Evolutionary conservation across 2,888 invertebrate genomes (phyloP).

Genomic region (Teleiodes luculella): DNA sequence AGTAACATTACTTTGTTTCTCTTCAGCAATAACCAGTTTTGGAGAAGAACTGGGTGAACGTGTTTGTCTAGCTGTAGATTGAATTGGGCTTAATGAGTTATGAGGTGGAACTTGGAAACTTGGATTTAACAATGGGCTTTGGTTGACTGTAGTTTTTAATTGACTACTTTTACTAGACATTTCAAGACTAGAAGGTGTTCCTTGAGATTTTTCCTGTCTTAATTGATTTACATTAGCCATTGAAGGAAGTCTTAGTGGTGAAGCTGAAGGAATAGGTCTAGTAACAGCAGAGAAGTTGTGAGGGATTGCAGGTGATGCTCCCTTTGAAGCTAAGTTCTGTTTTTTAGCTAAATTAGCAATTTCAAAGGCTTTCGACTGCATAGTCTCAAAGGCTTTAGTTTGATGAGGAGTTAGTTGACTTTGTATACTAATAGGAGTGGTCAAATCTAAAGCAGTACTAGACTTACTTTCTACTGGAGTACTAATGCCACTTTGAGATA

Average conservation of each 20-base stretch:
- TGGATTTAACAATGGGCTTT: constrained; percentile 44
- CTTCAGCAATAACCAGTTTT: constrained; percentile 73
- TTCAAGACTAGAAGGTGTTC: constrained; percentile 45
- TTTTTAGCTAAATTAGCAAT: constrained; percentile 74
- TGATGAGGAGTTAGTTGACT: constrained; percentile 63
- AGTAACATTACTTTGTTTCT: constrained; percentile 55
- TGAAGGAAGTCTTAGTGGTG: constrained; percentile 57
- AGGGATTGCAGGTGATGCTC: constrained; percentile 44
- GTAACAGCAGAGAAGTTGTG: constrained; percentile 52
- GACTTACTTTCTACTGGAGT: constrained; percentile 49
- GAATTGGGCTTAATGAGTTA: constrained; percentile 45
- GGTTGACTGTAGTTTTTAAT: constrained; percentile 40
- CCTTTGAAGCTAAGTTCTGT: constrained; percentile 61
- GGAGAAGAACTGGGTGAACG: constrained; percentile 76
- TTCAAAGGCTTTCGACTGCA: constrained; percentile 51
- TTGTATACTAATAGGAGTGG: constrained; percentile 66
- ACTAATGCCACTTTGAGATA: constrained; percentile 30
- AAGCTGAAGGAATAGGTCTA: constrained; percentile 43
- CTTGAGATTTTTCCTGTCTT: constrained; percentile 53
- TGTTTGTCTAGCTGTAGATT: constrained; percentile 66
- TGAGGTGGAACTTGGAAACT: constrained; percentile 46
- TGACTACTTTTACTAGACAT: constrained; percentile 43
- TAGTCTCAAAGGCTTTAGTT: constrained; percentile 70
- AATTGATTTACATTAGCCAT: constrained; percentile 50
- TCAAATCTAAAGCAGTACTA: constrained; percentile 67